Base-by-base conservation (phyloP, 2,113 vertebrate species). In the Lycocorax pyrrhopterus region DNA sequence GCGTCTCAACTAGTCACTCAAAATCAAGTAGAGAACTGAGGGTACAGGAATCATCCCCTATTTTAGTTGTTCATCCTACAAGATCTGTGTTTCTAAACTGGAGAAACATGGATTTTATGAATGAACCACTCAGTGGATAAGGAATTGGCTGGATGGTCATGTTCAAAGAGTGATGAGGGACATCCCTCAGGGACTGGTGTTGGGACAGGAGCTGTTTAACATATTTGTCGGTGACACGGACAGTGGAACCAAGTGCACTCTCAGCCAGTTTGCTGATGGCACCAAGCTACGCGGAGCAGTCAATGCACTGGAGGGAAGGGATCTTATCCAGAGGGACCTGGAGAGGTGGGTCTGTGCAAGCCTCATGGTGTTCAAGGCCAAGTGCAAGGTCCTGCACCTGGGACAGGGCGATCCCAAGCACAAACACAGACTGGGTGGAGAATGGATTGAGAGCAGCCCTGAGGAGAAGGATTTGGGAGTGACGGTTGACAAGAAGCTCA, bases 221-320 rank as follows among this genome's bases (percentile, higher is more conserved):
- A 33, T 1, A 15, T 49, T 49, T 58, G 15, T 33, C 0, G 0
- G 37, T 66, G 68, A 37, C 44, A 25, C 2, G 15, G 29, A 25
- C 32, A 20, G 22, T 58, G 52, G 22, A 3, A 37, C 52, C 5
- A 8, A 80, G 15, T 0, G 0, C 26, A 72, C 17, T 13, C 35
- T 15, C 17, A 35, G 49, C 5, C 26, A 30, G 9, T 58, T 43
- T 37, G 12, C 10, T 13, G 7, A 16, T 58, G 52, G 4, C 37
- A 44, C 27, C 44, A 44, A 51, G 15, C 27, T 51, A 12, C 15
- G 5, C 18, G n/a, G 35, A 41, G 66, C 49, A 41, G 30, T 41
- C 30, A 53, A 12, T n/a, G 35, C 49, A 8, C 10, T 25, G 58
- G 49, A 63, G 20, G 25, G 56, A 55, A 63, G n/a, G 16, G 17